Evolutionary conservation across 37 sponge, comb jelly and placozoan species (phyloP), one percentile per base, ranked within the genome.

Genomic region (Theonella swinhoei): DNA sequence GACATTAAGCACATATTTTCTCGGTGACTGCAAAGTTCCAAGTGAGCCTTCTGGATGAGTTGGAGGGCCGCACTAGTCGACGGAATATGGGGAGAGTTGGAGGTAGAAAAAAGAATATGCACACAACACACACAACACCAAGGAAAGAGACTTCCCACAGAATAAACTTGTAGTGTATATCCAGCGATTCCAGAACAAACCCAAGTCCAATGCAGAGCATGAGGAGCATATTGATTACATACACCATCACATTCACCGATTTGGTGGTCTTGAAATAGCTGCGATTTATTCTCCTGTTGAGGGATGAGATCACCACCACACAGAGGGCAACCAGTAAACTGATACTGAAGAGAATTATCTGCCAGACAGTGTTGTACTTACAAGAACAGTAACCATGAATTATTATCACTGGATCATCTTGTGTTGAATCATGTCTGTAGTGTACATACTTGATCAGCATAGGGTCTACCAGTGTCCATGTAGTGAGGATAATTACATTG

Each of bases 191-290:
- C 7, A 47, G 14, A 7, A 47, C 11, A 47, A 47, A 47, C 14
- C 11, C 39, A 70, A 70, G 22, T 7, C 4, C 22, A 35, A 17
- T 31, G 0, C 78, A 23, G 2, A 77, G 3, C 20, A 36, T 36
- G 9, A 31, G n/a, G 4, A 62, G 36, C 7, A 63, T 4, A 33
- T n/a, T 8, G 36, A 77, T 62, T 14, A 34, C 33, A 54, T 63
- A 77, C 35, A 77, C 38, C n/a, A 77, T 43, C 1, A 77, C 38
- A 54, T 77, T 77, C 29, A 77, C 38, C 23, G 62, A 63, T 62
- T 77, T 77, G 36, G 78, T 62, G 36, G 33, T 43, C 22, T 61
- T 34, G 64, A 62, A 77, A 23, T 77, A 29, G 23, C 39, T 61
- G 3, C 78, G 3, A 7, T 70, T 31, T 0, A 77, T 36, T n/a